These are phyloP conservation scores for human DNA, from an alignment of 2,113 vertebrate genomes.

Conservation along the genomic window DNA sequence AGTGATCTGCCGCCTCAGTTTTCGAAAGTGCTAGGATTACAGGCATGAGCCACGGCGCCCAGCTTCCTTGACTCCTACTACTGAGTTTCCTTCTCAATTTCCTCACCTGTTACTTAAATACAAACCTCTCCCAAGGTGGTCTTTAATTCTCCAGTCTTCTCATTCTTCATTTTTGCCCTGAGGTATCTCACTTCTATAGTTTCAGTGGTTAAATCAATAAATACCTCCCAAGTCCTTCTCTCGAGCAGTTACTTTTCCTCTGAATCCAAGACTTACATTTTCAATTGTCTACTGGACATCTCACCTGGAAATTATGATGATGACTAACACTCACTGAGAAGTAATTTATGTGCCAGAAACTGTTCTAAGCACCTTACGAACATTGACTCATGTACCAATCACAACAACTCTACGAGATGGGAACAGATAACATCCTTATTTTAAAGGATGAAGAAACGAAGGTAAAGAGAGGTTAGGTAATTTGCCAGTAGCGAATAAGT, in stretches of 20 bases:
- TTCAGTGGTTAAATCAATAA: slow-evolving; percentile 5
- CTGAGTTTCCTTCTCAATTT: neutral
- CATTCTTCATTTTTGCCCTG: neutral
- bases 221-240: neutral
- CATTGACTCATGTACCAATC: neutral
- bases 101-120: neutral
- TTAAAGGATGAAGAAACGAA: neutral
- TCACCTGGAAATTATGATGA: neutral
- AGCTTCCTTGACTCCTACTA: neutral
- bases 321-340: neutral
- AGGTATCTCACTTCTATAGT: neutral
- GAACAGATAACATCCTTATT: neutral
- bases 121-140: neutral
- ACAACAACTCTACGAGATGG: neutral
- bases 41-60: too few relatives aligned
- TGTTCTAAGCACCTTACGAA: neutral
- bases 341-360: neutral
- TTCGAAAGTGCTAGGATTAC: too few relatives aligned
- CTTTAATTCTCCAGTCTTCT: neutral
- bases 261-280: neutral
- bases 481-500: neutral
- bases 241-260: neutral
- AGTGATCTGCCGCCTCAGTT: too few relatives aligned
- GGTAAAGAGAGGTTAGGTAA: neutral
- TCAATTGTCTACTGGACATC: neutral